phyloP scores from a whole-genome alignment of 2,797 vertebrate genomes.

The Sebastiscus tertius region DNA sequence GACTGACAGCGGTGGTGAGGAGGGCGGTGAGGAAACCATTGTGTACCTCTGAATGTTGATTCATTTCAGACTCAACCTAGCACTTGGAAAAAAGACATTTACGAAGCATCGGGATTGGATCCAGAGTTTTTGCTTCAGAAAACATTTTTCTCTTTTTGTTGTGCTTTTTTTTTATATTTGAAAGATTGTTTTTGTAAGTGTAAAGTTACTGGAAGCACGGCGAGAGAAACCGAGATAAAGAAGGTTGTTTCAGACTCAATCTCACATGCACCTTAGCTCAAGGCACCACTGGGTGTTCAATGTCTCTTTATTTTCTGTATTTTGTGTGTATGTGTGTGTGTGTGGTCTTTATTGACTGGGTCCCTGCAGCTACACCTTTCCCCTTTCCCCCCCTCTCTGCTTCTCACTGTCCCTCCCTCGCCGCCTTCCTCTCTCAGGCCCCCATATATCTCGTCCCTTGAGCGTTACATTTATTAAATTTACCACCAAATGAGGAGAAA shows the following conservation, averaged over 20 bases:
- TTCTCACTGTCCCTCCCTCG: background rate
- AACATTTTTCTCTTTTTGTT: slow-evolving; percentile 11
- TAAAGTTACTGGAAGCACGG: slow-evolving; percentile 22
- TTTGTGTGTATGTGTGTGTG: background rate
- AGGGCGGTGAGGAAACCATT: slow-evolving; percentile 84
- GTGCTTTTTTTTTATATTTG: background rate
- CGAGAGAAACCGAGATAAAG: slow-evolving; percentile 7
- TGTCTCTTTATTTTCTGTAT: slow-evolving; percentile 26
- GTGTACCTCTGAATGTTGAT: slow-evolving; percentile 81
- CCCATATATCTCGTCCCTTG: slow-evolving; percentile 33
- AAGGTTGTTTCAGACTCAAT: slow-evolving; percentile 24
- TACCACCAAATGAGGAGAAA: slow-evolving; percentile 17
- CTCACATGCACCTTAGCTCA: slow-evolving; percentile 56
- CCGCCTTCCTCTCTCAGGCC: slow-evolving; percentile 14
- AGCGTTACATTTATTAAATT: slow-evolving; percentile 58
- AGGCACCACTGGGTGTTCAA: slow-evolving; percentile 38
- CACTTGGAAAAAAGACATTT: slow-evolving; percentile 16
- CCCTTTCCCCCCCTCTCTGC: background rate
- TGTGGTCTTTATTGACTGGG: slow-evolving; percentile 16
- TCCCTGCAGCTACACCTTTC: slow-evolving; percentile 10
- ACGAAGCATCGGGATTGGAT: background rate
- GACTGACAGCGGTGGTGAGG: slow-evolving; percentile 77
- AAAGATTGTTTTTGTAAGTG: slow-evolving; percentile 1
- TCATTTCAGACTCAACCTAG: slow-evolving; percentile 11
- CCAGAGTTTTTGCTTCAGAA: background rate